Base-by-base conservation (phyloP, 2,797 vertebrate genomes). In the Molothrus aeneus region DNA sequence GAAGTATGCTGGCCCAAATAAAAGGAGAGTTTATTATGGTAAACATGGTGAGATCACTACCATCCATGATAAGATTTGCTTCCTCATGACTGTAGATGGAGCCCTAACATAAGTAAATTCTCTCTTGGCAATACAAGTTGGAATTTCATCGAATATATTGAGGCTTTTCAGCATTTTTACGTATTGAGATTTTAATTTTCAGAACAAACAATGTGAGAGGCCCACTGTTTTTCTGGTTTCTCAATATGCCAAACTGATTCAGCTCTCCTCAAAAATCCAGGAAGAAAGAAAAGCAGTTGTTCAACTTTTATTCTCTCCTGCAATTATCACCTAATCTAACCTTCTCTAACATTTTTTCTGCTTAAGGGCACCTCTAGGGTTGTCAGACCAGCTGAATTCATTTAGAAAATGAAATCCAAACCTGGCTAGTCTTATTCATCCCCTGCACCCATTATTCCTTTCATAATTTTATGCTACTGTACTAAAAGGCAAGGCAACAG, bases 61-160 rank as follows among this genome's bases (percentile, higher is more conserved):
- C 38, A 32, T 42, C 16, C 13, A 2, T 3, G 22, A 13, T 40
- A 24, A 56, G 26, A 32, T 81, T 94, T 92, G 72, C 95, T n/a
- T 90, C 61, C 82, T 93, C 71, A 7, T 2, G 93, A 79, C 98
- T 97, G 97, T 97, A 98, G 98, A 92, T 98, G 98, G 98, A 97
- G 98, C 98, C 95, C 90, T 96, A 96, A 77, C 97, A 92, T 88
- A 94, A 96, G 92, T 60, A 97, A 98, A 97, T 31, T n/a, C 19
- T 3, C 79, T 87, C 50, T 66, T 14, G 9, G 93, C 51, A 86
- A 7, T 6, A 18, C 7, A 17, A 26, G 12, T 53, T 18, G 59
- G 90, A 71, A 84, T 93, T 83, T 42, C 53, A 61, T 8, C 14
- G 66, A 89, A 5, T 95, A 61, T 71, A 75, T 82, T 86, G 31